These are phyloP conservation scores for Autographa pulchrina DNA, from an alignment of 2,888 invertebrate genomes.

Conservation along the genomic window DNA sequence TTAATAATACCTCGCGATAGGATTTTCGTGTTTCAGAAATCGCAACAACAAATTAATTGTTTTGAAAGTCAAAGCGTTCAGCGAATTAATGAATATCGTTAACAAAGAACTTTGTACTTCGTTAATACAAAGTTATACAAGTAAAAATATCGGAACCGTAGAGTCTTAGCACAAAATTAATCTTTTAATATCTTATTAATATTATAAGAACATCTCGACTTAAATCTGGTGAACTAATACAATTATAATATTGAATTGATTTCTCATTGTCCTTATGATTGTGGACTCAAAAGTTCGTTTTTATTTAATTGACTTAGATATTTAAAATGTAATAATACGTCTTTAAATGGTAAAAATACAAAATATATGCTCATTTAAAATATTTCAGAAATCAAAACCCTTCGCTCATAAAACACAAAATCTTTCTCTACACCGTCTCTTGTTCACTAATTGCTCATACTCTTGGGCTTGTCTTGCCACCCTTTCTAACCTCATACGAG, in stretches of 20 bases:
- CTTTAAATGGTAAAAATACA: too few relatives aligned
- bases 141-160: slow-evolving; percentile 26
- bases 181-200: too few relatives aligned
- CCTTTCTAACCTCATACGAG: slow-evolving; percentile 20
- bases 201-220: slow-evolving; percentile 16
- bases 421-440: slow-evolving; percentile 22
- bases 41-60: slow-evolving; percentile 13
- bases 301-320: slow-evolving; percentile 1
- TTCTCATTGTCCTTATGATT: slow-evolving; percentile 11
- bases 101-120: slow-evolving; percentile 35
- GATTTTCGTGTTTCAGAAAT: slow-evolving; percentile 10
- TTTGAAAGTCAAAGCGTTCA: slow-evolving; percentile 32
- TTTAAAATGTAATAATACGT: too few relatives aligned
- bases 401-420: slow-evolving; percentile 35
- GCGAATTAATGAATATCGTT: slow-evolving; percentile 38
- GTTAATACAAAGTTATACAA: slow-evolving; percentile 31
- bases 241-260: slow-evolving; percentile 33
- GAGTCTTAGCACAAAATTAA: slow-evolving; percentile 34
- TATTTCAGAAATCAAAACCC: too few relatives aligned
- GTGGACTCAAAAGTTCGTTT: not conserved
- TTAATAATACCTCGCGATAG: not conserved
- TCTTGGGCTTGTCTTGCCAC: slow-evolving; percentile 32
- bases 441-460: slow-evolving; percentile 58
- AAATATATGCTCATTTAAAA: too few relatives aligned
- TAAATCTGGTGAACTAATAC: slow-evolving; percentile 15